Evolutionary conservation across 2,113 vertebrate genomes (phyloP), one percentile per base, ranked within the genome.

Genomic region (Perccottus glenii): DNA sequence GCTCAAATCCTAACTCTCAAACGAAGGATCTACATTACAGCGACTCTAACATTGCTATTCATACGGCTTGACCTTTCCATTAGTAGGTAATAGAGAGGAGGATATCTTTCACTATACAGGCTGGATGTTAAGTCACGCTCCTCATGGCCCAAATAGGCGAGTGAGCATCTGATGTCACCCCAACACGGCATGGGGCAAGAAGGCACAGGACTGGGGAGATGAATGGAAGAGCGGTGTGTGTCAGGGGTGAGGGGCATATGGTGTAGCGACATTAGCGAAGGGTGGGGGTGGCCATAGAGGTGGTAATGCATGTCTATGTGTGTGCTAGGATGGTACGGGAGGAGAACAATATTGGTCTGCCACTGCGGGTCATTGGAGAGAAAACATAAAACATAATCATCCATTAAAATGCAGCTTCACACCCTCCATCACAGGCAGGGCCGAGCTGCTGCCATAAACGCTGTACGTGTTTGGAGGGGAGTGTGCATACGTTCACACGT

Each of bases 351-450:
- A 90, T 83, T 83, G 80, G 73, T 83, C 75, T 78, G 76, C 63
- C 77, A 72, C 57, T 65, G 63, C 60, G 44, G 87, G 87, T 86
- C 83, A 88, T 87, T 87, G 82, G 77, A 77, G 84, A 86, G 83
- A 87, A 88, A 88, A 87, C 87, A 90, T 85, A 83, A 89, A 86
- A 86, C 77, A 84, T 92, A 91, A 92, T 91, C 84, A 87, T 84
- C 84, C 87, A 91, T 92, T 91, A 91, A 89, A 91, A 92, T 92
- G 90, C 90, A 89, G 88, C 85, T 85, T 91, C 90, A 92, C 90
- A 91, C 77, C 75, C 86, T 89, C 81, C 81, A 89, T 91, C 89
- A 91, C 70, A 6, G 70, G 76, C 67, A 76, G 61, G 64, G 77
- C 63, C 50, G 65, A 69, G 77, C 75, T 67, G 74, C 74, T 71